Percentiles rank a stretch among this genome's conserved stretches.
Evolutionary conservation across 2,888 invertebrate species (phyloP).

Genomic region (Ceratothoa steindachneri): DNA sequence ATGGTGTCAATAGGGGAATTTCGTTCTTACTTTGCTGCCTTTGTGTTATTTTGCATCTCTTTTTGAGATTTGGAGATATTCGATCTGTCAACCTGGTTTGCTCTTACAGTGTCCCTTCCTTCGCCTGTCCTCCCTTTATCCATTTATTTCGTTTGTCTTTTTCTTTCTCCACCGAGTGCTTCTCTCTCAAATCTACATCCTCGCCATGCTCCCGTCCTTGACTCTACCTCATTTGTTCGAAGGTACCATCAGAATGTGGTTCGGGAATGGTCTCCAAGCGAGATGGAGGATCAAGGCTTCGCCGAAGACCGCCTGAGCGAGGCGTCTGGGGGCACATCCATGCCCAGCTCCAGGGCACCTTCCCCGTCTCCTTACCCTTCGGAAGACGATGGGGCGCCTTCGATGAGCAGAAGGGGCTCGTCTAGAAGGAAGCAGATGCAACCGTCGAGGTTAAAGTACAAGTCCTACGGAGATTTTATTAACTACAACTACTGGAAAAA

Average conservation of each 20-base stretch:
- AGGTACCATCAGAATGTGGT: constrained; percentile 48
- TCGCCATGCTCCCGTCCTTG: no score
- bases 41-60: no score
- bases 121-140: no score
- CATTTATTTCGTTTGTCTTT: no score
- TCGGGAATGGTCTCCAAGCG: constrained; percentile 56
- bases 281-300: constrained; percentile 52
- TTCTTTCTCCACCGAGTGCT: no score
- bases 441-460: constrained; percentile 52
- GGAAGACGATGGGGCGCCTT: constrained; percentile 37
- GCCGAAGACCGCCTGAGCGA: constrained; percentile 40
- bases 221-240: no score
- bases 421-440: constrained; percentile 49
- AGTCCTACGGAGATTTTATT: constrained; percentile 61
- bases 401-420: constrained; percentile 49
- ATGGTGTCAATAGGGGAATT: no score
- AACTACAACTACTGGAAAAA: constrained; percentile 60
- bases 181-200: no score
- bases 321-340: constrained; percentile 30
- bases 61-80: no score
- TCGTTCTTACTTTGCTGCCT: no score
- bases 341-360: constrained; percentile 39
- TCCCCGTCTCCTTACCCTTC: constrained; percentile 41
- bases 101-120: no score
- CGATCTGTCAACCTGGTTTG: no score